Evolutionary conservation across 2,888 invertebrate genomes (phyloP).

Genomic region (Ceriagrion tenellum): DNA sequence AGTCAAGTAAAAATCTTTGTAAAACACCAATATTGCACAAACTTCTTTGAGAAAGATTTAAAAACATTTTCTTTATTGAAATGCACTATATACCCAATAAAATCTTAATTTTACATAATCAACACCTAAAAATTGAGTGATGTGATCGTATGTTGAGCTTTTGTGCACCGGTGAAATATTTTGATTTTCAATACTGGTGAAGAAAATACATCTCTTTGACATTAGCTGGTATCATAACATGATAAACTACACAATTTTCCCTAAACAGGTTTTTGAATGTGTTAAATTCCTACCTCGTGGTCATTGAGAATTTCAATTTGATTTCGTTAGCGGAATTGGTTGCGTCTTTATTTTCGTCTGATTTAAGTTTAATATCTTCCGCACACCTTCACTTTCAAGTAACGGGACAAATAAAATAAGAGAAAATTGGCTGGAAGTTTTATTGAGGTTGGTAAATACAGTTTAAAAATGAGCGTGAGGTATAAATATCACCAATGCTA

Average conservation of each 20-base stretch:
- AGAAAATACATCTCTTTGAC: no score
- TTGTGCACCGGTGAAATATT: neutral
- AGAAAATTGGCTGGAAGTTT: neutral
- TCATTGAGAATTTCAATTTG: neutral
- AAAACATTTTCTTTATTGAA: no score
- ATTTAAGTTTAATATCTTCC: neutral
- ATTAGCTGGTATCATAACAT: no score
- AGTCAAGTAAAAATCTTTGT: conserved; percentile 1
- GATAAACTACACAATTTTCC: no score
- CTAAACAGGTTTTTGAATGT: no score
- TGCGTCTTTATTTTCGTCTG: neutral
- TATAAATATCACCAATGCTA: conserved; percentile 45
- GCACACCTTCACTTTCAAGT: neutral
- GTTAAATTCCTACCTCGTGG: neutral
- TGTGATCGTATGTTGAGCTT: no score
- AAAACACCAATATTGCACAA: neutral
- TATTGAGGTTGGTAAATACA: neutral
- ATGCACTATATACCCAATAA: no score
- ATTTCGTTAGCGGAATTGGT: neutral
- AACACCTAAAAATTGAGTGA: no score
- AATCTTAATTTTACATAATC: no score
- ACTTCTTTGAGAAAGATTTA: neutral
- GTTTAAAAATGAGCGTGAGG: conserved; percentile 7
- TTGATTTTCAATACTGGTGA: neutral
- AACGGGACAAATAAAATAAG: neutral